phyloP scores from a whole-genome alignment of 2,113 vertebrate species.

The Colius striatus region DNA sequence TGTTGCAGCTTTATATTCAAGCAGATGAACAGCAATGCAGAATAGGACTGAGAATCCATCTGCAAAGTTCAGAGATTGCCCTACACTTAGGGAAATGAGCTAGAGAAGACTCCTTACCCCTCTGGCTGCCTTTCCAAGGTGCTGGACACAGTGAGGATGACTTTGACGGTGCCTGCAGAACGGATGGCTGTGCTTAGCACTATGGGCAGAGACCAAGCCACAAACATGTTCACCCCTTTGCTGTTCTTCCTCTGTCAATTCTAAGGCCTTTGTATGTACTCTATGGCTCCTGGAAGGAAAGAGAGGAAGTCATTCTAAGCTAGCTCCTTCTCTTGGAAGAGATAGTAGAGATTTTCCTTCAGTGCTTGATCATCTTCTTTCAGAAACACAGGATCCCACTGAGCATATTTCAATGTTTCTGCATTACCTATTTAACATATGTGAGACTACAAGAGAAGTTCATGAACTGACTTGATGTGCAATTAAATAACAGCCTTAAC shows the following conservation, averaged over 20 bases:
- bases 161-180: background rate
- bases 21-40: background rate
- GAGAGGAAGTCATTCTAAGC: background rate
- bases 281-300: background rate
- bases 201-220: background rate
- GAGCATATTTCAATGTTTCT: background rate
- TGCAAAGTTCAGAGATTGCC: background rate
- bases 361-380: background rate
- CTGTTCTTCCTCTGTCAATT: background rate
- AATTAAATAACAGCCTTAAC: background rate
- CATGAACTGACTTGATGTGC: background rate
- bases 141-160: background rate
- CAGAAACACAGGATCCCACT: background rate
- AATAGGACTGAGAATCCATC: background rate
- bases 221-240: fast-evolving
- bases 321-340: background rate
- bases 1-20: background rate
- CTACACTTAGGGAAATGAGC: fast-evolving
- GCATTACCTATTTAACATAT: background rate
- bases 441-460: background rate
- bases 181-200: background rate
- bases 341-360: background rate
- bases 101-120: background rate
- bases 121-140: background rate
- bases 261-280: background rate